A percentile compares a stretch with the other conserved stretches of the same genome.
phyloP scores from a whole-genome alignment of 2,113 vertebrate genomes.

The Anoura caudifer region DNA sequence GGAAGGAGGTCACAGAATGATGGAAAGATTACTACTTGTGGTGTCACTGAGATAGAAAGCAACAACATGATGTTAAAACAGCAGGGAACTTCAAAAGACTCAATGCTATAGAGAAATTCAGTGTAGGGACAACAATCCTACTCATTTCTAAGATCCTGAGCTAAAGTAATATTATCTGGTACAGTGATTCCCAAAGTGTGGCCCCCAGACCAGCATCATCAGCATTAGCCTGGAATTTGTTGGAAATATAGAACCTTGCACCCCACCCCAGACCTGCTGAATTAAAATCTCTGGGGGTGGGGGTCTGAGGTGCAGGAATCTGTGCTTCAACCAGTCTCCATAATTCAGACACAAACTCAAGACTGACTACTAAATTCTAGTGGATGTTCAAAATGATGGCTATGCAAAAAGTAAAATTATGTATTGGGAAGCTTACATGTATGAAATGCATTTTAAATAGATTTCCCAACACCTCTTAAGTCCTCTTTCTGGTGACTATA shows the following conservation, averaged over 20 bases:
- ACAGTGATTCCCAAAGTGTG: background rate
- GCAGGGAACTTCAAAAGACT: background rate
- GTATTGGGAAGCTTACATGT: background rate
- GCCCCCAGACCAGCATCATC: too few relatives aligned
- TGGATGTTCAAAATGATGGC: background rate
- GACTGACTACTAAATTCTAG: background rate
- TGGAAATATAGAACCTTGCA: background rate
- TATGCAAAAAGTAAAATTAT: background rate
- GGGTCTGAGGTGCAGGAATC: background rate
- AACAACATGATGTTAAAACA: background rate
- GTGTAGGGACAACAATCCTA: accelerated
- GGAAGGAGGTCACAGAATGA: accelerated
- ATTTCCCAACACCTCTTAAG: background rate
- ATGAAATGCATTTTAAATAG: background rate
- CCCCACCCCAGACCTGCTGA: background rate
- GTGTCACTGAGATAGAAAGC: background rate
- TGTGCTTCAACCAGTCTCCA: background rate
- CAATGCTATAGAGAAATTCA: background rate
- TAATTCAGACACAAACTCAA: background rate
- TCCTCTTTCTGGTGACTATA: background rate
- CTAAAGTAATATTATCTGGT: too few relatives aligned
- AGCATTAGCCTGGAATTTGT: background rate
- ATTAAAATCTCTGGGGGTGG: background rate
- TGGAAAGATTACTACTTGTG: accelerated
- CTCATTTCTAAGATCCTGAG: background rate